Evolutionary conservation across 2,888 invertebrate genomes (phyloP), one percentile per base, ranked within the genome.

Genomic region (Chrysolina haemoptera): DNA sequence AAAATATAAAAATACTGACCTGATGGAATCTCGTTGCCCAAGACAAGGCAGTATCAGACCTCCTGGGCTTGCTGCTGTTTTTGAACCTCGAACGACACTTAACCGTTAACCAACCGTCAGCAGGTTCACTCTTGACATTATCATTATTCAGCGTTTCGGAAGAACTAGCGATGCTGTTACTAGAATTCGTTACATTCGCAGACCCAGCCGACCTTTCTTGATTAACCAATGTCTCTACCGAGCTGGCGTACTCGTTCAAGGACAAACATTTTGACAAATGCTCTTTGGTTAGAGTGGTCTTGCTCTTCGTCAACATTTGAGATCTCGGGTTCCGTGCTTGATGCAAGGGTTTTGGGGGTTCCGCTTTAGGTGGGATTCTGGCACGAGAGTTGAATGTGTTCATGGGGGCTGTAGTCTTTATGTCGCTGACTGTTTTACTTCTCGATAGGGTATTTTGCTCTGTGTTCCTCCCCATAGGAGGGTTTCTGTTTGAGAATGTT

Each of bases 61-160:
- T 89, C 73, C 79, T 74, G 11, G 79, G 59, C 41, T 91, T 90
- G 82, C 90, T 89, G 14, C 89, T 88, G 79, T 90, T 88, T 78
- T 86, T 91, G 59, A 91, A 87, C 35, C 95, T 90, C 1, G 90
- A 90, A 50, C 94, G 91, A 63, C 94, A 93, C 82, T 95, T 94
- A 0, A 98, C 98, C 0, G 95, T 97, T 77, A 96, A 91, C 98
- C 97, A 98, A 0, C 97, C 98, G 80, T 95, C 95, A 53, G 85
- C 73, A n/a, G 81, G 76, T 63, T 82, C 82, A 48, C 76, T 83
- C 75, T 90, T 90, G 12, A 90, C 85, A 66, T 90, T 89, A 84
- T 91, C 91, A 53, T 88, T 88, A 0, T 90, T 89, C 20, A 91
- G 86, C 0, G 91, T 91, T 83, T 92, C 92, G 0, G 90, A 88